Evolutionary conservation across 2,888 invertebrate species (phyloP).

Genomic region (Chaetogeoica ovagalla): DNA sequence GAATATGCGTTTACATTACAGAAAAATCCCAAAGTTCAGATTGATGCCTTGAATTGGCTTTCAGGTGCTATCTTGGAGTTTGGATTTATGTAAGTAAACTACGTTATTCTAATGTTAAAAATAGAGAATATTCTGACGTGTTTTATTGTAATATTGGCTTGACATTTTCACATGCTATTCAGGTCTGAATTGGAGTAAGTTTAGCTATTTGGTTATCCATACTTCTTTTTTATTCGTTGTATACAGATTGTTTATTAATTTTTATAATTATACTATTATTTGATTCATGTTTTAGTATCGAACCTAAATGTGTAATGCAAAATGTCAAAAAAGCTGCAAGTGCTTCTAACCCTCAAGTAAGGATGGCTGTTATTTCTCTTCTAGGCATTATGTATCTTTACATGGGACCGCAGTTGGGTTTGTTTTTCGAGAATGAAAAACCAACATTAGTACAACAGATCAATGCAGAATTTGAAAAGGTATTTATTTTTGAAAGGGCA

Average conservation of each 20-base stretch:
- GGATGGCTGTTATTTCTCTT: conserved; percentile 75
- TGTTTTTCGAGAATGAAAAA: conserved; percentile 85
- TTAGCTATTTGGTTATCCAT: conserved; percentile 24
- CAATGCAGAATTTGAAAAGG: conserved; percentile 81
- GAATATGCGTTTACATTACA: conserved; percentile 77
- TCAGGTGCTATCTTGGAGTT: conserved; percentile 79
- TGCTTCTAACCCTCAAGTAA: conserved; percentile 82
- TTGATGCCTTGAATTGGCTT: conserved; percentile 82
- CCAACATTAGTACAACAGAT: conserved; percentile 81
- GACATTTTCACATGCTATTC: conserved; percentile 16
- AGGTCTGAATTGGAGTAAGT: conserved; percentile 51
- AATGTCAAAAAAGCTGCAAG: conserved; percentile 80
- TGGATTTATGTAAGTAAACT: conserved; percentile 73
- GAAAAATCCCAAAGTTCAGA: conserved; percentile 89
- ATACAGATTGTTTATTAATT: background rate
- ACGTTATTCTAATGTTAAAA: background rate
- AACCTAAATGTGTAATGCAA: conserved; percentile 74
- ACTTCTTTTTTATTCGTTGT: conserved; percentile 34
- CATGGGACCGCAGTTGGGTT: conserved; percentile 74
- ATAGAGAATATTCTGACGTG: background rate
- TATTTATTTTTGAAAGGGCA: conserved; percentile 55
- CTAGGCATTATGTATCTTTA: conserved; percentile 79
- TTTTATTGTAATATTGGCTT: background rate
- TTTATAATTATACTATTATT: background rate
- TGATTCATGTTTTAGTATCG: conserved; percentile 62